Base-by-base conservation (phyloP, 2,888 invertebrate genomes). In the Amiota mariae region DNA sequence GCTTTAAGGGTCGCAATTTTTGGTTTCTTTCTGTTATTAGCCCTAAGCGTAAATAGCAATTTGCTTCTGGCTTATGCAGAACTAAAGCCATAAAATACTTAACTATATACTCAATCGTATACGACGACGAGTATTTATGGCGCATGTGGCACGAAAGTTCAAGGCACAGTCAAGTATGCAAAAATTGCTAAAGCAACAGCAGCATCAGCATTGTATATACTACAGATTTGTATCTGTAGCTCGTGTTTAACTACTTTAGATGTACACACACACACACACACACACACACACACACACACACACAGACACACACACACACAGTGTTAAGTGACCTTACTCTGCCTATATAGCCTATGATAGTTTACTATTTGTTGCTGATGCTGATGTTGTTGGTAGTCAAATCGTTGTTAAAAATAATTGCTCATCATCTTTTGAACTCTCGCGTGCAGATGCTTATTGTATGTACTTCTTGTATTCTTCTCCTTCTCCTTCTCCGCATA, bases 341-440 rank as follows among this genome's bases (percentile, higher is more conserved):
- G 57, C 54, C 54, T 8, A n/a, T n/a, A n/a, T n/a, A n/a, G 54
- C 59, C 11, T 59, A 59, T 11, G 18, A 8, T 59, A 59, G 59
- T 59, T 59, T 20, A 11, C 15, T 20, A 36, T 2, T 36, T 6
- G 8, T 36, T 36, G 36, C 36, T 6, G 36, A 36, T 36, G 36
- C 36, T 36, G 24, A 24, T 24, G 36, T 36, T 36, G 36, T 36
- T 18, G 59, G 15, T 20, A 59, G 20, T 18, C 59, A 15, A 59
- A 59, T 59, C 20, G 15, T 54, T 54, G 13, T 13, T 54, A 54
- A 54, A 66, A 66, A 66, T 66, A 66, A 66, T 66, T 66, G 66
- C 15, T 18, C 20, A 66, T 66, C 47, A 66, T 10, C 66, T 66
- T 24, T 66, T 66, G 48, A 66, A 47, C 66, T 66, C 49, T 15